phyloP scores from a whole-genome alignment of 2,888 invertebrate species.

The Cantharis rufa region DNA sequence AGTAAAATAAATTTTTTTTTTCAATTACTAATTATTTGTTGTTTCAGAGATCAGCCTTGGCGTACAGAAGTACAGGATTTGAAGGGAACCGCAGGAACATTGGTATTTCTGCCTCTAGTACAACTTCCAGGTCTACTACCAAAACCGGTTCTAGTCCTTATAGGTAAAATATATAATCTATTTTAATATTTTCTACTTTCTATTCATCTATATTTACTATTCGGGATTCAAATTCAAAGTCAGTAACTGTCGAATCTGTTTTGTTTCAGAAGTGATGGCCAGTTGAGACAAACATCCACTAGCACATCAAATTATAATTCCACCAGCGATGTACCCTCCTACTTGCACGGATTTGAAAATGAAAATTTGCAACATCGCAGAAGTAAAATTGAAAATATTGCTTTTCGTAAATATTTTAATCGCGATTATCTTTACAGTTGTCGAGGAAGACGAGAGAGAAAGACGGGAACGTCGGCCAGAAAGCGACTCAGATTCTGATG shows the following conservation, averaged over 20 bases:
- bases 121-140: conserved; percentile 91
- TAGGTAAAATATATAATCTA: conserved; percentile 57
- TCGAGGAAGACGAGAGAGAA: conserved; percentile 45
- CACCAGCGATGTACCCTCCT: conserved; percentile 76
- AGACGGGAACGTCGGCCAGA: conserved; percentile 52
- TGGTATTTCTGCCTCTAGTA: conserved; percentile 93
- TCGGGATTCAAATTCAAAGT: too few relatives aligned
- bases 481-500: conserved; percentile 79
- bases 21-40: neutral
- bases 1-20: conserved; percentile 34
- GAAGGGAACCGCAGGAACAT: conserved; percentile 74
- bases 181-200: too few relatives aligned
- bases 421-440: conserved; percentile 11
- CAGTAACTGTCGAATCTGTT: too few relatives aligned
- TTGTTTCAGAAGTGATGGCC: conserved; percentile 72
- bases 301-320: conserved; percentile 88
- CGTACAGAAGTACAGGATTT: conserved; percentile 73
- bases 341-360: conserved; percentile 67
- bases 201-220: too few relatives aligned
- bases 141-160: conserved; percentile 94
- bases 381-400: conserved; percentile 7
- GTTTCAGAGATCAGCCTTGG: conserved; percentile 74
- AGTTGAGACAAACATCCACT: conserved; percentile 80
- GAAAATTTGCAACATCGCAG: conserved; percentile 59
- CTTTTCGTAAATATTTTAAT: neutral